Base-by-base conservation (phyloP, 2,797 vertebrate genomes). In the Oryzias sinensis region DNA sequence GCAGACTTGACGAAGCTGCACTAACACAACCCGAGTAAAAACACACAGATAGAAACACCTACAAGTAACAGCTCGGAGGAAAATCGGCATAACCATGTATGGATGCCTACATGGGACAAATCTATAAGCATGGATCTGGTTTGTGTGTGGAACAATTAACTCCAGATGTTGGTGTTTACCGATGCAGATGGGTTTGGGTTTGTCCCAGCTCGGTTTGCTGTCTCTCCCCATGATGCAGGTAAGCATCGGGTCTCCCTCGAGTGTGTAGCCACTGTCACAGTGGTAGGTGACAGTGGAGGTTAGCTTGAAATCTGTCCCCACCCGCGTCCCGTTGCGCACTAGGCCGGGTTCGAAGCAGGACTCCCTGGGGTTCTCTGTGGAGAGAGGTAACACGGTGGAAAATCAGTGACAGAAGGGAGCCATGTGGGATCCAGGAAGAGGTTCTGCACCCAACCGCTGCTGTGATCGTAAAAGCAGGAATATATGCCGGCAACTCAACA, bases 331-430 rank as follows among this genome's bases (percentile, higher is more conserved):
- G 0, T 99, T 99, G 76, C 92, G 94, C 70, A 98, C 87, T 2
- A 92, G 75, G 0, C 97, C 97, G 0, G 97, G 97, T 73, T 99
- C 97, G 1, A 99, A 99, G 83, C 97, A 99, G 0, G 97, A 99
- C 88, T 99, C 97, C 71, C 97, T 90, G 14, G 97, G 97, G 77
- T 99, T 99, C 84, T 99, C 97, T 93, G 90, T 49, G 57, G 70
- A 80, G 70, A 68, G 74, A 82, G 56, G 79, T 68, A 86, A 84
- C 53, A 56, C 50, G 3, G 74, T 70, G 82, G 69, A 78, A 85
- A 84, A 84, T 86, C 64, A 70, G 72, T 14, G 45, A 72, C 66
- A 71, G 66, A 74, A 53, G 59, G 68, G 51, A 76, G 53, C 11
- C 9, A 29, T 16, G 25, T 53, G 59, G 53, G 73, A 70, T 74